A percentile compares a stretch with the other conserved stretches of the same genome.
Evolutionary conservation across 2,113 vertebrate species (phyloP).

Genomic region (Paramisgurnus dabryanus): DNA sequence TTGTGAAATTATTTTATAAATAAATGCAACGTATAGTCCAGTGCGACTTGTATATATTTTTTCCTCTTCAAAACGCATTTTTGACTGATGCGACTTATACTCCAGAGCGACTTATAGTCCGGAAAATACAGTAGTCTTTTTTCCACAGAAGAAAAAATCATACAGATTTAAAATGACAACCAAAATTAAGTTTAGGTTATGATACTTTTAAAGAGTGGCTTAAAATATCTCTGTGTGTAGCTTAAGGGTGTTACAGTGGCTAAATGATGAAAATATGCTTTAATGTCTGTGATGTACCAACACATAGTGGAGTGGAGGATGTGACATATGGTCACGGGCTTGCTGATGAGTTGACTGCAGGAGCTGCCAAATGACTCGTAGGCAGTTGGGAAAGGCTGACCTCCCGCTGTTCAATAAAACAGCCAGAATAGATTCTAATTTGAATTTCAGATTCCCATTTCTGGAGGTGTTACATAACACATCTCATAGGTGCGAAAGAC

Average conservation of each 20-base stretch:
- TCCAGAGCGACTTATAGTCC: too few relatives aligned
- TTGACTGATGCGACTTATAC: too few relatives aligned
- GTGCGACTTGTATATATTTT: too few relatives aligned
- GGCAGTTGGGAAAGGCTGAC: conserved; percentile 26
- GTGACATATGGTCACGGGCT: not conserved
- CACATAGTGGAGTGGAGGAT: not conserved
- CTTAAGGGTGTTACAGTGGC: not conserved
- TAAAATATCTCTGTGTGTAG: too few relatives aligned
- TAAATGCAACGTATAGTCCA: too few relatives aligned
- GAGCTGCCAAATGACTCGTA: conserved; percentile 20
- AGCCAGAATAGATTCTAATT: conserved; percentile 11
- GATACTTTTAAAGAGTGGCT: too few relatives aligned
- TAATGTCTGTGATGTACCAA: conserved; percentile 11
- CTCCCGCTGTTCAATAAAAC: conserved; percentile 22
- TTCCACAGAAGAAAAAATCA: not conserved
- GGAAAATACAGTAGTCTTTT: not conserved
- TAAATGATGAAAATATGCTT: not conserved
- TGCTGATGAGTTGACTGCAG: conserved; percentile 27
- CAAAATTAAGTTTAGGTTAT: too few relatives aligned
- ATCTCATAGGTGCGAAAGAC: not conserved
- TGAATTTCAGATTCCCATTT: conserved; percentile 38
- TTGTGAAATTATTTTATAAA: too few relatives aligned
- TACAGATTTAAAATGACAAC: not conserved
- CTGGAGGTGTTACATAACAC: conserved; percentile 24
- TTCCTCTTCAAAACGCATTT: too few relatives aligned